phyloP scores from a whole-genome alignment of 2,113 vertebrate species.

The Meriones unguiculatus region DNA sequence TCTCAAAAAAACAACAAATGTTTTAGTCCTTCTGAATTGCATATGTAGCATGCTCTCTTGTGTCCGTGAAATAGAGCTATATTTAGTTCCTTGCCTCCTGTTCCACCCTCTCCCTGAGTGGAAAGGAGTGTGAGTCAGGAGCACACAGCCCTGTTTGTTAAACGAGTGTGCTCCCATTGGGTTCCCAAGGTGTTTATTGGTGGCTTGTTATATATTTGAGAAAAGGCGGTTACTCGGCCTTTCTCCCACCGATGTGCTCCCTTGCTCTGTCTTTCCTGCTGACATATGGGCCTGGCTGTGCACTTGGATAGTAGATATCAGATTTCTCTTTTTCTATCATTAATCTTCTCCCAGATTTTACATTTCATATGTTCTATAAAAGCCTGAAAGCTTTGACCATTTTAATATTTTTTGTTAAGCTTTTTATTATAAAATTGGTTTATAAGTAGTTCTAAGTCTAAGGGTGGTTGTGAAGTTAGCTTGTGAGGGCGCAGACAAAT shows the following conservation, averaged over 20 bases:
- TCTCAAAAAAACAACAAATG: not conserved
- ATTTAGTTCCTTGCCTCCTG: too few relatives aligned
- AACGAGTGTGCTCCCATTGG: not conserved
- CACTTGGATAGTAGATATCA: accelerated
- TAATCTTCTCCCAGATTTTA: not conserved
- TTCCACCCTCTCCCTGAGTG: not conserved
- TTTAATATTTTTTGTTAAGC: not conserved
- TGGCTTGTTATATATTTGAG: not conserved
- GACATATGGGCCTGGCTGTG: accelerated
- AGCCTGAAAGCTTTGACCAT: not conserved
- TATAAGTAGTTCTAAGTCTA: not conserved
- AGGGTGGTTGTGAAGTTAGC: not conserved
- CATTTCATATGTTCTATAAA: not conserved
- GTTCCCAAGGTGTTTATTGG: not conserved
- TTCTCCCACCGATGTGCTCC: accelerated
- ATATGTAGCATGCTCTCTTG: accelerated
- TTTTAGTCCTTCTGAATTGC: not conserved
- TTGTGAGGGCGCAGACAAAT: not conserved
- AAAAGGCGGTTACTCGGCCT: accelerated
- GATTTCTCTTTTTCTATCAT: not conserved
- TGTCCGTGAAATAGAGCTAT: accelerated
- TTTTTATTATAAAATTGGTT: not conserved
- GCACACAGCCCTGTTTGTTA: not conserved
- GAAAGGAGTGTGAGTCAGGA: not conserved
- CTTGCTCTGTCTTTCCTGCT: accelerated